Conservation (phyloP, 2,888 invertebrate genomes). For the Eumerus sabulonum region DNA sequence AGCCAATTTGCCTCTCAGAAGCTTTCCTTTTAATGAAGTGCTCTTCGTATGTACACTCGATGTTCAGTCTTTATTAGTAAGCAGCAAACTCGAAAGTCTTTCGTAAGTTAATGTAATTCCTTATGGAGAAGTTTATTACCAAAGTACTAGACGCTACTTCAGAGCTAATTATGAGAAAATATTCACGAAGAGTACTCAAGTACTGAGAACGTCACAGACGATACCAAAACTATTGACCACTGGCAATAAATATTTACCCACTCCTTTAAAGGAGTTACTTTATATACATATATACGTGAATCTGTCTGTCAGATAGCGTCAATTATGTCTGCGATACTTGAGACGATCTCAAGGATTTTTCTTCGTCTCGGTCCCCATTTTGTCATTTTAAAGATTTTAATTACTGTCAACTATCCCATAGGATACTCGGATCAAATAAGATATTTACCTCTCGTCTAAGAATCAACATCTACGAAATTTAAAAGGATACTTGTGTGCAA, state of each 20-base stretch:
- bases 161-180: slow-evolving; percentile 12
- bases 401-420: slow-evolving; percentile 46
- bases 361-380: slow-evolving; percentile 9
- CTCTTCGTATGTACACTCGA: not conserved
- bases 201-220: too few relatives aligned
- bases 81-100: slow-evolving; percentile 8
- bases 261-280: too few relatives aligned
- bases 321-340: slow-evolving; percentile 43
- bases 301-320: slow-evolving; percentile 8
- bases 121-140: slow-evolving; percentile 15
- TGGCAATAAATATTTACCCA: too few relatives aligned
- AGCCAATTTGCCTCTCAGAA: slow-evolving; percentile 21
- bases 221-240: too few relatives aligned
- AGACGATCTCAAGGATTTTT: slow-evolving; percentile 54
- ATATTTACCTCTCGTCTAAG: slow-evolving; percentile 55
- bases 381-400: slow-evolving; percentile 53
- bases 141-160: not conserved
- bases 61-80: slow-evolving; percentile 30
- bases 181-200: too few relatives aligned
- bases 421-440: slow-evolving; percentile 51
- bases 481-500: slow-evolving; percentile 37
- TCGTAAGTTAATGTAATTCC: slow-evolving; percentile 9
- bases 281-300: too few relatives aligned
- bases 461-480: slow-evolving; percentile 52
- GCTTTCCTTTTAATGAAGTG: slow-evolving; percentile 17